Evolutionary conservation across 1,140 invertebrate genomes (phyloP), one percentile per base, ranked within the genome.

Genomic region (Drosophila takahashii): DNA sequence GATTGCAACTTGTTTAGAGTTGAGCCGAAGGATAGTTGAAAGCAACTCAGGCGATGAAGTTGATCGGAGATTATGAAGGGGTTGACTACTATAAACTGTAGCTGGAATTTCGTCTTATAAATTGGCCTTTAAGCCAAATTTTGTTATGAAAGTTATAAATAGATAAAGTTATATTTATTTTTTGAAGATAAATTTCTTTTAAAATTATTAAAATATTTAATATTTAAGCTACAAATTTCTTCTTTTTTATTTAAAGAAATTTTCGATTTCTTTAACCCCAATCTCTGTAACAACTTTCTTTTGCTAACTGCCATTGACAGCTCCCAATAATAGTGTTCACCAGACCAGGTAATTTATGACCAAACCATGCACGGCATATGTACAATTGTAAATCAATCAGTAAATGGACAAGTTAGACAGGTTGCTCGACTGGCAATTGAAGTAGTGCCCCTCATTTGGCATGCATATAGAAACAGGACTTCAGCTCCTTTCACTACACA

Each of bases 381-480:
- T 32, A 32, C 60, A 85, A 85, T 77, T 85, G 77, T 84, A 85
- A 84, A 84, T 84, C 81, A 84, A 85, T 84, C 81, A 80, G 66
- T 45, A 73, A 73, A 67, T 77, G 39, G 71, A 65, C 59, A 73
- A 65, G 44, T 37, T 75, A 16, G 57, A 66, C 67, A 52, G 42
- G 39, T 51, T 66, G 42, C 47, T 37, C 41, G 52, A 62, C 58
- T 34, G 42, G 37, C 74, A 29, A 52, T 26, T 39, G 29, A 54
- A 48, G 57, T 41, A 27, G 64, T 48, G 27, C 45, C 34, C 32
- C 59, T 52, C 47, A 36, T 37, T 36, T 59, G 37, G 32, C 34
- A 69, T 59, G 69, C 66, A 72, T 64, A 41, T 26, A 29, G 29
- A 29, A 27, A 36, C 32, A 42, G 29, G 42, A 37, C 37, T 27